Evolutionary conservation across 2,888 invertebrate species (phyloP).

Genomic region (Acrobeloides nanus): DNA sequence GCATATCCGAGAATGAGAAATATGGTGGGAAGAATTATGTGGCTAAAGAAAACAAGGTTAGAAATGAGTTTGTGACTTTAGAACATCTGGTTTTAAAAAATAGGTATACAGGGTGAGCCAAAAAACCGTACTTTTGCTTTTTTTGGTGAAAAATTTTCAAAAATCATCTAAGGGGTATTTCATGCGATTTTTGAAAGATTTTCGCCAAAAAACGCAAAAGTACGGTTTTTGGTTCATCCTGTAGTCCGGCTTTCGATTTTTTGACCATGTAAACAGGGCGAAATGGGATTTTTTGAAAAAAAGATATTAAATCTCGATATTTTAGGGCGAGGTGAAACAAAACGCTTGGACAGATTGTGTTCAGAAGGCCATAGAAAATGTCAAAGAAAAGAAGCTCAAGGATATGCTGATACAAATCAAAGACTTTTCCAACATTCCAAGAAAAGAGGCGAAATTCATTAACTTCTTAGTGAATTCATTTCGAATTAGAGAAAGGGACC

Average conservation of each 20-base stretch:
- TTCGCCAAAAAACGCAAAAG: too few relatives aligned
- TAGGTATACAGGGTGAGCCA: slow-evolving; percentile 1
- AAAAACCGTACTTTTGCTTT: not conserved
- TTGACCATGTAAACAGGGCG: too few relatives aligned
- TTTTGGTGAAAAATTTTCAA: slow-evolving; percentile 6
- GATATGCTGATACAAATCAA: slow-evolving; percentile 31
- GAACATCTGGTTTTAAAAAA: slow-evolving; percentile 4
- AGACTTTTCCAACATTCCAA: slow-evolving; percentile 39
- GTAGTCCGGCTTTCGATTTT: not conserved
- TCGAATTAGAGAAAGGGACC: not conserved
- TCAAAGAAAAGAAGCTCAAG: slow-evolving; percentile 34
- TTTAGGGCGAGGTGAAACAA: slow-evolving; percentile 57
- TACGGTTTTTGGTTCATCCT: too few relatives aligned
- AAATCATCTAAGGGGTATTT: too few relatives aligned
- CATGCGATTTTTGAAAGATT: too few relatives aligned
- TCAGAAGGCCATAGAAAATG: slow-evolving; percentile 38
- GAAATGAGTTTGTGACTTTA: not conserved
- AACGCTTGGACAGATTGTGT: slow-evolving; percentile 56
- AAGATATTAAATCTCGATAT: not conserved
- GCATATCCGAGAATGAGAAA: slow-evolving; percentile 75
- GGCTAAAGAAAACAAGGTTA: slow-evolving; percentile 52
- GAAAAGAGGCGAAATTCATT: slow-evolving; percentile 50
- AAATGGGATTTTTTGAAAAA: slow-evolving; percentile 1
- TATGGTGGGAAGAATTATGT: slow-evolving; percentile 64
- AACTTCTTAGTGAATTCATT: slow-evolving; percentile 37